Evolutionary conservation across 35 echinoderm and acorn worm genomes (phyloP).

Genomic region (Diadema setosum): DNA sequence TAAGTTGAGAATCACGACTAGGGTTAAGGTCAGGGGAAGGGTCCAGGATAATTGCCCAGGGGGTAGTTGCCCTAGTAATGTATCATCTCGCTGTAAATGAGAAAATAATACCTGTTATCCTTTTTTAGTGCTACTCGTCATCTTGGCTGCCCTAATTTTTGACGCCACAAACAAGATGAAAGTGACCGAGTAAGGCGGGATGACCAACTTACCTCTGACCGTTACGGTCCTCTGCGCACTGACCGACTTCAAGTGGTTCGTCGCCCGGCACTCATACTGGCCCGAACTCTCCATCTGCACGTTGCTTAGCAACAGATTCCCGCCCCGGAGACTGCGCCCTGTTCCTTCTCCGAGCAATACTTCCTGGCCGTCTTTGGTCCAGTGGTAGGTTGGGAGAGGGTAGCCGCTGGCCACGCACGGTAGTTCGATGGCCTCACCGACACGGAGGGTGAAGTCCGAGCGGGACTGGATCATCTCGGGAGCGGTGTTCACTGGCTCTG

Average conservation of each 20-base stretch:
- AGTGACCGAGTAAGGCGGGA: no score
- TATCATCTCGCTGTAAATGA: no score
- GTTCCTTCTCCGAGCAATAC: constrained; percentile 2
- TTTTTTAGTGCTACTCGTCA: no score
- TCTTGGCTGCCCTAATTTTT: no score
- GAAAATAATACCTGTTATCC: no score
- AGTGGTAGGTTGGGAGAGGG: constrained; percentile 59
- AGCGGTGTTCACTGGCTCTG: constrained; percentile 46
- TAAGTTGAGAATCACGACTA: no score
- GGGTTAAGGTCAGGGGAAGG: no score
- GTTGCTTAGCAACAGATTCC: constrained; percentile 75
- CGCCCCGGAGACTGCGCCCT: constrained; percentile 59
- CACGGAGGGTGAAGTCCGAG: constrained; percentile 29
- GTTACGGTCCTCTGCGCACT: constrained; percentile 34
- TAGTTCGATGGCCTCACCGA: constrained; percentile 72
- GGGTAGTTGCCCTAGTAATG: no score
- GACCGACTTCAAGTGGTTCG: constrained; percentile 33
- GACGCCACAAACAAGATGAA: no score
- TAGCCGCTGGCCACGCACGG: constrained; percentile 85
- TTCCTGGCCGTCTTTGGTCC: constrained; percentile 52
- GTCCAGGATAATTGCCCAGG: no score
- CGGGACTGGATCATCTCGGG: constrained; percentile 66
- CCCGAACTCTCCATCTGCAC: constrained; percentile 63
- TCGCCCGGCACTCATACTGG: constrained; percentile 72
- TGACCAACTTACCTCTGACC: constrained; percentile 61